Evolutionary conservation across 2,888 invertebrate genomes (phyloP).

Genomic region (Meliscaeva auricollis): DNA sequence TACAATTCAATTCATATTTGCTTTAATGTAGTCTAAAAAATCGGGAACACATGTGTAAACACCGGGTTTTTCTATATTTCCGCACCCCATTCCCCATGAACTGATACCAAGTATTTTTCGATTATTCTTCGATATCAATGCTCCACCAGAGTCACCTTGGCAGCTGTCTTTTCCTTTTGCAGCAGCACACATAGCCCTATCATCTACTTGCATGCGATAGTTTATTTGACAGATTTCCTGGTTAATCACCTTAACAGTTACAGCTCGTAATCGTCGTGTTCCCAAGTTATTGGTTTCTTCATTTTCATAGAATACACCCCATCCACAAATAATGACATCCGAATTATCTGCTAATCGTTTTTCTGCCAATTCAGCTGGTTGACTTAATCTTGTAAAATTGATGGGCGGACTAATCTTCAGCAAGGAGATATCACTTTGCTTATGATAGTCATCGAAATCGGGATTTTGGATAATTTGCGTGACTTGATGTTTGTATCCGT

Average conservation of each 20-base stretch:
- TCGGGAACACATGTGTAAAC: not conserved
- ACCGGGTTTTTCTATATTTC: not conserved
- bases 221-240: not conserved
- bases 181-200: not conserved
- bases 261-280: not conserved
- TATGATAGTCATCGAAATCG: not conserved
- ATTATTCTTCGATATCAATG: not conserved
- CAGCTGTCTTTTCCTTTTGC: not conserved
- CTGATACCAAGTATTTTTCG: not conserved
- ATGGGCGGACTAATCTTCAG: not conserved
- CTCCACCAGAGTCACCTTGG: slow-evolving; percentile 12
- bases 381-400: not conserved
- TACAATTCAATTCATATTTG: not conserved
- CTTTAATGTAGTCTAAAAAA: not conserved
- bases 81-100: slow-evolving; percentile 9
- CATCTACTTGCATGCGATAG: not conserved
- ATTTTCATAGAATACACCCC: not conserved
- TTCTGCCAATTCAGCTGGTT: not conserved
- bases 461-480: not conserved
- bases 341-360: not conserved
- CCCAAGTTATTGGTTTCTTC: not conserved
- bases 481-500: not conserved
- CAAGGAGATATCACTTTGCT: not conserved
- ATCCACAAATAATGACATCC: not conserved
- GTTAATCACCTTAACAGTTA: not conserved